Evolutionary conservation across 2,797 vertebrate genomes (phyloP).

Genomic region (Sebastes steindachneri): DNA sequence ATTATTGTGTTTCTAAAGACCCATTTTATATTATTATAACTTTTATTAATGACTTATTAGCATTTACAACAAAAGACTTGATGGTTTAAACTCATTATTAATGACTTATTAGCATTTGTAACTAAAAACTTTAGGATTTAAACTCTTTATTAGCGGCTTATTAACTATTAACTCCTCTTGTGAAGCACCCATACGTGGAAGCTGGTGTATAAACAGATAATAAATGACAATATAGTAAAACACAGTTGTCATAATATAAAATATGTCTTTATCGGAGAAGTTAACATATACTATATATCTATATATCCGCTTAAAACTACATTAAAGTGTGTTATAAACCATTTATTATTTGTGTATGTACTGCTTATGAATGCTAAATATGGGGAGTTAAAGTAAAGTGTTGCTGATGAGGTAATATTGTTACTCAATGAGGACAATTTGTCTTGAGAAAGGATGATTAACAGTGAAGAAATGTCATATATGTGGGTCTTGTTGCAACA

Average conservation of each 20-base stretch:
- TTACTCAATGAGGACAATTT: background rate
- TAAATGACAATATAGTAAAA: background rate
- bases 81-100: background rate
- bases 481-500: constrained; percentile 46
- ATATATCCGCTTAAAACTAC: background rate
- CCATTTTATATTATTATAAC: background rate
- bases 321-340: background rate
- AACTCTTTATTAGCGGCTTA: background rate
- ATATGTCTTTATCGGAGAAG: background rate
- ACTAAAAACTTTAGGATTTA: too few species aligned
- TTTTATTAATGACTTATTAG: background rate
- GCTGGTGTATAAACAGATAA: background rate
- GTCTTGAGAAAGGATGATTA: background rate
- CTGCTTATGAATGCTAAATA: too few species aligned
- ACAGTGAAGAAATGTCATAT: background rate
- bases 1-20: background rate
- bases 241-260: background rate
- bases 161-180: background rate
- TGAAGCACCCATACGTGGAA: background rate
- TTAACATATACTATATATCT: background rate
- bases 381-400: background rate
- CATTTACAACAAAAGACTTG: background rate
- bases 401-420: background rate
- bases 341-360: background rate
- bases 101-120: too few species aligned